Evolutionary conservation across 2,797 vertebrate species (phyloP), one percentile per base, ranked within the genome.

Genomic region (Lacerta agilis): DNA sequence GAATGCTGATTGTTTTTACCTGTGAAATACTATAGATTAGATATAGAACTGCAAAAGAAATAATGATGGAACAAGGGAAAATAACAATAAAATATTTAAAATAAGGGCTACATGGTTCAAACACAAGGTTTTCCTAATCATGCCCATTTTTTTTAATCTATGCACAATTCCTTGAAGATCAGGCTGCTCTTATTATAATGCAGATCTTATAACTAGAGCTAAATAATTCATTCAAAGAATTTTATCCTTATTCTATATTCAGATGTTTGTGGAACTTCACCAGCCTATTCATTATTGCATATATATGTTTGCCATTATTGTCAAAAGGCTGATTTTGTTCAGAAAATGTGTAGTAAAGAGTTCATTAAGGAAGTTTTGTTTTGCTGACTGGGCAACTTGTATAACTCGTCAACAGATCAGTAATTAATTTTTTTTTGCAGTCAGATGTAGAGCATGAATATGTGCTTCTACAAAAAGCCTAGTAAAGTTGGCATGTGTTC

Each of bases 141-240:
- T 49, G 61, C 17, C 23, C 27, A 55, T 49, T 67, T 81, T 81
- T 33, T 66, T 49, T 66, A 55, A 76, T 81, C 1, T 75, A 86
- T 41, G 58, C 41, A 85, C n/a, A 85, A 81, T 73, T 85, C 43
- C n/a, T 81, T 85, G 25, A 43, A 85, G 55, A 55, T 66, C 6
- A 38, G 69, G 27, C 58, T 38, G 20, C 33, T 81, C 23, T 69
- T 89, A 66, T 85, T 66, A 85, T 66, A 49, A 87, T 75, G 79
- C 49, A 73, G 36, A 81, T 36, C 38, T 27, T 29, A 79, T 66
- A 85, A 76, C 77, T n/a, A 67, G 43, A 81, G 6, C 41, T 85
- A 71, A 89, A 85, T 81, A 85, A 88, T 80, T 88, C 41, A 88
- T 80, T 88, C 67, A 36, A 38, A 49, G 27, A 66, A 72, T 83